Conservation (phyloP, 30 jellyfish, hydroid and myxozoan species). For the Aurelia sp. region DNA sequence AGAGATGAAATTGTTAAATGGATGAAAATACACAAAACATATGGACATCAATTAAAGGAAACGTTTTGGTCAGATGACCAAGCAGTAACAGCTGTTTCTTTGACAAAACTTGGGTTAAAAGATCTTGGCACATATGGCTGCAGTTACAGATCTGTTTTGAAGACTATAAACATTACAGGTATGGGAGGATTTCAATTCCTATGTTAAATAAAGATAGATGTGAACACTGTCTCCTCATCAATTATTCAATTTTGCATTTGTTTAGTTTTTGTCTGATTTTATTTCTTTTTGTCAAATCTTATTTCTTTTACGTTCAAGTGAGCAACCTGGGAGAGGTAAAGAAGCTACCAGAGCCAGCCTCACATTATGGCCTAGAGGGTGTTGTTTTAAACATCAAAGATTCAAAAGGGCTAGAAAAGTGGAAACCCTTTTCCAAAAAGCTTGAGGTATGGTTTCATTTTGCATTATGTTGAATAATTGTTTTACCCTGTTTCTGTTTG, state of each 20-base stretch:
- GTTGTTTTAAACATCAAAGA: slow-evolving; percentile 48
- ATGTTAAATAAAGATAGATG: too few species aligned
- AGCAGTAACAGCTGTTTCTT: slow-evolving; percentile 68
- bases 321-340: slow-evolving; percentile 37
- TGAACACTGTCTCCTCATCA: too few species aligned
- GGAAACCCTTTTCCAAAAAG: slow-evolving; percentile 29
- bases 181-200: too few species aligned
- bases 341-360: slow-evolving; percentile 48
- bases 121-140: slow-evolving; percentile 80
- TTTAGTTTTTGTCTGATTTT: too few species aligned
- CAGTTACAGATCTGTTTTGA: slow-evolving; percentile 19
- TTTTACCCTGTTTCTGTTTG: too few species aligned
- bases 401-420: slow-evolving; percentile 34
- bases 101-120: slow-evolving; percentile 27
- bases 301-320: slow-evolving; percentile 15
- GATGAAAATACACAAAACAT: slow-evolving; percentile 50
- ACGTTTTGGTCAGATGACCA: slow-evolving; percentile 82
- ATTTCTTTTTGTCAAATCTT: background rate
- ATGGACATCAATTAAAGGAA: slow-evolving; percentile 24
- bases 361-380: slow-evolving; percentile 63
- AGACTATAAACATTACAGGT: slow-evolving; percentile 72
- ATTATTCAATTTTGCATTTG: too few species aligned
- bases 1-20: slow-evolving; percentile 75
- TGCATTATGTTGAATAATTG: too few species aligned
- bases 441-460: background rate